Evolutionary conservation across 2,113 vertebrate genomes (phyloP).

Genomic region (Centropus bengalensis): DNA sequence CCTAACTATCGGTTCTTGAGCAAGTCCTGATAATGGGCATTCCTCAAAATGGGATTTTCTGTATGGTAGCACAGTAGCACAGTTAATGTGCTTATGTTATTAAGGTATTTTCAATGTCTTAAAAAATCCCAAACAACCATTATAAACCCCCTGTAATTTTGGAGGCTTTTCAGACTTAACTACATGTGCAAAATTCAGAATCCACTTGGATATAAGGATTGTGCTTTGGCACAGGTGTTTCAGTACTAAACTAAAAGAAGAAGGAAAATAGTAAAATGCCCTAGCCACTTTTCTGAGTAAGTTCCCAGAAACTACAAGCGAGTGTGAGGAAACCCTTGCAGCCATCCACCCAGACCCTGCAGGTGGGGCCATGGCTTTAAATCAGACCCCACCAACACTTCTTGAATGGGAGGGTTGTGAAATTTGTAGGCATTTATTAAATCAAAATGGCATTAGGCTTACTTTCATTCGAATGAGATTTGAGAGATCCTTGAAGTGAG

Average conservation of each 20-base stretch:
- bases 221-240: background rate
- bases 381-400: background rate
- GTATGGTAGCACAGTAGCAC: background rate
- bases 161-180: background rate
- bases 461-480: background rate
- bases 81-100: background rate
- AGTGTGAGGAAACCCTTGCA: background rate
- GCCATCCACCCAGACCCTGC: accelerated
- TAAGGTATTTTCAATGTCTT: background rate
- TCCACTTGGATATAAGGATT: background rate
- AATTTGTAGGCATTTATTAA: background rate
- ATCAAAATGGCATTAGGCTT: background rate
- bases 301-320: too few species aligned
- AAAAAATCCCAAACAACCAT: background rate
- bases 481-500: background rate
- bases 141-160: background rate
- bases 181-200: background rate
- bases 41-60: background rate
- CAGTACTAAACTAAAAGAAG: background rate
- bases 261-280: background rate
- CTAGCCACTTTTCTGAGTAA: background rate
- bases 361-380: background rate
- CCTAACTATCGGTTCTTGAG: background rate
- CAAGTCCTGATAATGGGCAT: background rate
- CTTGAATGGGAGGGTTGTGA: background rate